Evolutionary conservation across 2,113 vertebrate species (phyloP).

Genomic region (Argyrosomus japonicus): DNA sequence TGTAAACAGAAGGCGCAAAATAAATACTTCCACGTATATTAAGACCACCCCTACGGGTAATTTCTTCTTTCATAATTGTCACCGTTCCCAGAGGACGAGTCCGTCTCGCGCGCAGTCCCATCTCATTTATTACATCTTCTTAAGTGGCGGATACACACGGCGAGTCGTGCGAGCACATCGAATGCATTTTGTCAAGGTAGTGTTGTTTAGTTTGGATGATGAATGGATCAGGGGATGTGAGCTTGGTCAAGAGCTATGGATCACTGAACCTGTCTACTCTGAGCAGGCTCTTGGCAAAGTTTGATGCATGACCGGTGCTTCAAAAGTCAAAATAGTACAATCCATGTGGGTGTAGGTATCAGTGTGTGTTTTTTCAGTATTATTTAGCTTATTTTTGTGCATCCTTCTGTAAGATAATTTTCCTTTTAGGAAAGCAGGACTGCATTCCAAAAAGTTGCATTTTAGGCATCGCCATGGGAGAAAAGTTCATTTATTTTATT

Average conservation of each 20-base stretch:
- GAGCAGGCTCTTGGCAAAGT: slow-evolving; percentile 37
- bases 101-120: slow-evolving; percentile 10
- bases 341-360: not conserved
- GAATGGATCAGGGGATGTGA: slow-evolving; percentile 49
- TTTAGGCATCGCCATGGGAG: slow-evolving; percentile 31
- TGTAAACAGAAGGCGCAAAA: slow-evolving; percentile 69
- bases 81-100: slow-evolving; percentile 16
- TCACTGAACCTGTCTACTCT: slow-evolving; percentile 58
- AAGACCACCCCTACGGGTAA: slow-evolving; percentile 46
- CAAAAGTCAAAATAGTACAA: slow-evolving; percentile 41
- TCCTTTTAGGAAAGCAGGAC: not conserved
- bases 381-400: too few relatives aligned
- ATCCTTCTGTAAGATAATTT: not conserved
- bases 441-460: not conserved
- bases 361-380: not conserved
- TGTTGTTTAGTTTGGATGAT: slow-evolving; percentile 52
- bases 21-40: slow-evolving; percentile 64
- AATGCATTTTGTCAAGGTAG: slow-evolving; percentile 41
- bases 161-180: slow-evolving; percentile 31
- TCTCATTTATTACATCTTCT: slow-evolving; percentile 31
- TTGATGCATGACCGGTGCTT: slow-evolving; percentile 49
- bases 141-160: slow-evolving; percentile 26
- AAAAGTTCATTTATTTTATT: slow-evolving; percentile 7
- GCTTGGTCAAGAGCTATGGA: slow-evolving; percentile 56
- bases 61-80: slow-evolving; percentile 53